These are phyloP conservation scores for Probosciger aterrimus DNA, from an alignment of 2,113 vertebrate genomes.

Conservation along the genomic window DNA sequence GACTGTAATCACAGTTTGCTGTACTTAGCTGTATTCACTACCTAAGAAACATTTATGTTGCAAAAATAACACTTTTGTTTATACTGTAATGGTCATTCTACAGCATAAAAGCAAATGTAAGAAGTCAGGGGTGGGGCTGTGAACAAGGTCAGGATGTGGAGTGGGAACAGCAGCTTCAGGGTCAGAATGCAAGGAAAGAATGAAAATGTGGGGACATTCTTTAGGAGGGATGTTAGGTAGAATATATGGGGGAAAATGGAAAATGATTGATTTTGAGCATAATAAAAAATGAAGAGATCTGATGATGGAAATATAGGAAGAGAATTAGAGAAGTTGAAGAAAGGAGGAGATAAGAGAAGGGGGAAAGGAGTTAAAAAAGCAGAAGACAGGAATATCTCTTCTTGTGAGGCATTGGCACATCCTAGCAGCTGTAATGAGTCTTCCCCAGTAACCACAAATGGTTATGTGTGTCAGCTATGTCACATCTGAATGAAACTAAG, in stretches of 20 bases:
- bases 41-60: neutral
- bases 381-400: neutral
- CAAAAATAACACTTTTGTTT: neutral
- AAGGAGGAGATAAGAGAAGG: neutral
- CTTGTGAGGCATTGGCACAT: neutral
- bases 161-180: neutral
- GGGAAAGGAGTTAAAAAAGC: neutral
- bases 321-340: neutral
- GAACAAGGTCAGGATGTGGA: neutral
- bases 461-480: neutral
- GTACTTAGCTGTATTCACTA: neutral
- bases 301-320: neutral
- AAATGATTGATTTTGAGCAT: neutral
- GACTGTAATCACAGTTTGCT: neutral
- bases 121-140: rapidly evolving
- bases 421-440: neutral
- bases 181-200: neutral
- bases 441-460: neutral
- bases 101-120: neutral
- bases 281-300: neutral
- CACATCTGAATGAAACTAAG: neutral
- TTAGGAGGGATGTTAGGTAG: neutral
- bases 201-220: neutral
- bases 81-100: neutral
- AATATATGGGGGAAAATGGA: neutral